A percentile compares a stretch with the other conserved stretches of the same genome.
Conservation (phyloP, 1,140 invertebrate genomes). For the Zeugodacus cucurbitae region DNA sequence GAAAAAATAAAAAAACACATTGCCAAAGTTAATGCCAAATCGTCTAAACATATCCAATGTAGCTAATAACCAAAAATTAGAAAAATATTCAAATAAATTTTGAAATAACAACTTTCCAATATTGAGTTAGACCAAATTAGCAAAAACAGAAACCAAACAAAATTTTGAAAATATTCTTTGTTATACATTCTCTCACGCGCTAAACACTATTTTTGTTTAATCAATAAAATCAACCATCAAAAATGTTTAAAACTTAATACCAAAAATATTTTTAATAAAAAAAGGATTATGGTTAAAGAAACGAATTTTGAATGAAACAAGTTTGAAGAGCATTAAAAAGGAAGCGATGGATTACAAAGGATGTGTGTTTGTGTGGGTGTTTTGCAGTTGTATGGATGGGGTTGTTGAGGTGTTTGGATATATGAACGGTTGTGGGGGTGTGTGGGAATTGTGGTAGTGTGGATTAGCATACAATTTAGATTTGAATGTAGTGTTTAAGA, state of each 20-base stretch:
- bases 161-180: conserved; percentile 26
- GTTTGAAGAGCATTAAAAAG: conserved; percentile 34
- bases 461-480: conserved; percentile 35
- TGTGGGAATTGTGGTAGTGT: not conserved
- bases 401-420: not conserved
- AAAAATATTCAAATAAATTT: not conserved
- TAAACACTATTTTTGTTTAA: not conserved
- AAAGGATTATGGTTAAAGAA: not conserved
- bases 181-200: not conserved
- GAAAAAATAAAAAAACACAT: not conserved
- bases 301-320: not conserved
- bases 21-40: conserved; percentile 8
- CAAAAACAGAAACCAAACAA: not conserved
- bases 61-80: not conserved
- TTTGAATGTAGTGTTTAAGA: not conserved
- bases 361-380: not conserved
- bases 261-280: not conserved
- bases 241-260: not conserved
- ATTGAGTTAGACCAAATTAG: conserved; percentile 20
- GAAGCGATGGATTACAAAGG: conserved; percentile 54
- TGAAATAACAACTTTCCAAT: not conserved
- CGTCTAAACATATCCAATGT: not conserved
- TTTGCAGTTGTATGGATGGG: not conserved
- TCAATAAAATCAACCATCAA: not conserved
- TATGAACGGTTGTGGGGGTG: not conserved